Conservation (phyloP, 2,113 vertebrate species). For the Cavia aperea region DNA sequence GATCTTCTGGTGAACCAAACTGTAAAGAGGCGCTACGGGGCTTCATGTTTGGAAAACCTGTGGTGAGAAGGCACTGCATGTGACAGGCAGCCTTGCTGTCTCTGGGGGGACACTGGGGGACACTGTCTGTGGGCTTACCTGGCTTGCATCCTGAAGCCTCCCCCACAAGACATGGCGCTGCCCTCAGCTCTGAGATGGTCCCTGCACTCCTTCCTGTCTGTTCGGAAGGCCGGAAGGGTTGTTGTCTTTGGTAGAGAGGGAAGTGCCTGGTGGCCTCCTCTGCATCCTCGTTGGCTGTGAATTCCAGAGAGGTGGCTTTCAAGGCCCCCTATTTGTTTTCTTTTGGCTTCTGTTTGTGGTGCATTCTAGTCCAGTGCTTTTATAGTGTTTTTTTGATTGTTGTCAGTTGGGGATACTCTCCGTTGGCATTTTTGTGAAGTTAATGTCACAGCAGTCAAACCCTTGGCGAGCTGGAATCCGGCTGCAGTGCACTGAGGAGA, state of each 20-base stretch:
- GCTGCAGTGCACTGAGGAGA: conserved; percentile 63
- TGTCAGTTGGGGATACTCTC: conserved; percentile 57
- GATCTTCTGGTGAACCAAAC: conserved; percentile 26
- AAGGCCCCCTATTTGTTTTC: background rate
- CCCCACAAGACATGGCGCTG: background rate
- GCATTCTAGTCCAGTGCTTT: conserved; percentile 44
- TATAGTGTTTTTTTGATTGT: conserved; percentile 61
- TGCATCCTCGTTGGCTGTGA: background rate
- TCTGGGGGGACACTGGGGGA: conserved; percentile 52
- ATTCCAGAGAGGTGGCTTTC: conserved; percentile 23
- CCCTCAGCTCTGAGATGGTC: background rate
- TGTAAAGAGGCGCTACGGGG: background rate
- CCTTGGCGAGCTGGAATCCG: conserved; percentile 59
- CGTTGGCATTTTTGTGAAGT: conserved; percentile 64
- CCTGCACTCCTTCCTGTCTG: background rate
- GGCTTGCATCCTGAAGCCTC: background rate
- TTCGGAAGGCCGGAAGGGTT: background rate
- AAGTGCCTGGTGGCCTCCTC: background rate
- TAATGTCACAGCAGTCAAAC: conserved; percentile 66
- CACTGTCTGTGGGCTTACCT: conserved; percentile 23
- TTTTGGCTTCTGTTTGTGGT: conserved; percentile 25
- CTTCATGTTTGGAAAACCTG: conserved; percentile 41
- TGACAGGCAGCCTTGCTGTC: background rate
- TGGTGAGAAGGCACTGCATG: conserved; percentile 24
- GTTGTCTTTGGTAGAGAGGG: background rate